Conservation (phyloP, 2,797 vertebrate species). For the Danio aesculapii region DNA sequence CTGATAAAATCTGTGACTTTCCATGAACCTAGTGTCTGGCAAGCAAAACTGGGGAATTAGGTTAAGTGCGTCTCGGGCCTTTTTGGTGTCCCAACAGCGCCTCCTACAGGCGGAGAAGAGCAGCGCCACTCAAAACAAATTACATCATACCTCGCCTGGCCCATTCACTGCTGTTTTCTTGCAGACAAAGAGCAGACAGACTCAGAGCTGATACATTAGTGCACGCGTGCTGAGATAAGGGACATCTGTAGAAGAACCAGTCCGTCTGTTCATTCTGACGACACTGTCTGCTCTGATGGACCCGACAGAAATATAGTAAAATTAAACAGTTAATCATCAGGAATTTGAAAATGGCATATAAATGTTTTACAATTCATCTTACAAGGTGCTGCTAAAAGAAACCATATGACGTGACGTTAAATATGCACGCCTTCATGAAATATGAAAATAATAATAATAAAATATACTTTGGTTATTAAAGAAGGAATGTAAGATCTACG, state of each 20-base stretch:
- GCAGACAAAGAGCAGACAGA: slow-evolving; percentile 64
- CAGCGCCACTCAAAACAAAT: slow-evolving; percentile 44
- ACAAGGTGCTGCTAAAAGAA: not conserved
- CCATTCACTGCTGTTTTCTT: slow-evolving; percentile 49
- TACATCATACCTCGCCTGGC: slow-evolving; percentile 60
- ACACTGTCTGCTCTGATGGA: slow-evolving; percentile 43
- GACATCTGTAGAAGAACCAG: slow-evolving; percentile 42
- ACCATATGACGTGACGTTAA: not conserved
- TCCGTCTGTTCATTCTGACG: slow-evolving; percentile 50
- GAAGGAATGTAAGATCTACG: not conserved
- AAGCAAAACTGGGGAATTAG: slow-evolving; percentile 64
- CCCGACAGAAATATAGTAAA: slow-evolving; percentile 47
- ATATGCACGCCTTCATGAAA: not conserved
- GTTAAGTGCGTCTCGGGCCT: slow-evolving; percentile 54
- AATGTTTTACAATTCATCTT: not conserved
- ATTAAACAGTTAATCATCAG: slow-evolving; percentile 5
- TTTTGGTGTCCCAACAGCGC: slow-evolving; percentile 55
- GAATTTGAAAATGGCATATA: not conserved
- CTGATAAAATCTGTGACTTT: slow-evolving; percentile 53
- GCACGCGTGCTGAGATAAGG: slow-evolving; percentile 52
- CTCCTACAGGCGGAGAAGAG: slow-evolving; percentile 49
- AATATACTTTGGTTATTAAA: not conserved
- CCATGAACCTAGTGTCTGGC: slow-evolving; percentile 61
- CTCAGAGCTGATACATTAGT: slow-evolving; percentile 49
- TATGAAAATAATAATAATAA: not conserved